Evolutionary conservation across 2,888 invertebrate species (phyloP).

Genomic region (Liodrosophila aerea): DNA sequence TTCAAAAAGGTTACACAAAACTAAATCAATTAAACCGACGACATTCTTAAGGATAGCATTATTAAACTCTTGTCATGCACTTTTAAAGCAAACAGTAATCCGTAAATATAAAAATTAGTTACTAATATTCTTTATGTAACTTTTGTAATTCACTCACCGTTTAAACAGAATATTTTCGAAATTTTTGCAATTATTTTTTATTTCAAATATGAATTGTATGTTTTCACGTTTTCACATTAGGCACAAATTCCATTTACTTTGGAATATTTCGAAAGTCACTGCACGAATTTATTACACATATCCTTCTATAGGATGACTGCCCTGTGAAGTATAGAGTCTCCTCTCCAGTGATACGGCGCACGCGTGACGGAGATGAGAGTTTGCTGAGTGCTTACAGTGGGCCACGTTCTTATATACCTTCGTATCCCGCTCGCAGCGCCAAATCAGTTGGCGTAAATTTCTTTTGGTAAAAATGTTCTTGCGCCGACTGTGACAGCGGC

Average conservation of each 20-base stretch:
- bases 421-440: constrained; percentile 59
- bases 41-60: neutral
- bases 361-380: constrained; percentile 75
- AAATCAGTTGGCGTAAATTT: constrained; percentile 54
- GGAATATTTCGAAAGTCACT: constrained; percentile 20
- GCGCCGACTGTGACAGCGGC: constrained; percentile 8
- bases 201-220: neutral
- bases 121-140: neutral
- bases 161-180: neutral
- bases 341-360: constrained; percentile 63
- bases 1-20: constrained; percentile 1
- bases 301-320: constrained; percentile 53
- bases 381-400: constrained; percentile 70
- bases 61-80: neutral
- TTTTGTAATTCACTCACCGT: constrained; percentile 33
- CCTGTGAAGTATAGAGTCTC: constrained; percentile 11
- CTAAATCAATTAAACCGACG: constrained; percentile 28
- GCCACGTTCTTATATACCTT: constrained; percentile 82
- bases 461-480: constrained; percentile 64
- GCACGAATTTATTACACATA: constrained; percentile 24
- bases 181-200: neutral
- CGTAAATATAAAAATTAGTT: too few relatives aligned
- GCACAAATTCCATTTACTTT: neutral
- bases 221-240: constrained; percentile 7
- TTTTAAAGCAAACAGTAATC: too few relatives aligned